Base-by-base conservation (phyloP, 2,113 vertebrate genomes). In the Odontesthes bonariensis region DNA sequence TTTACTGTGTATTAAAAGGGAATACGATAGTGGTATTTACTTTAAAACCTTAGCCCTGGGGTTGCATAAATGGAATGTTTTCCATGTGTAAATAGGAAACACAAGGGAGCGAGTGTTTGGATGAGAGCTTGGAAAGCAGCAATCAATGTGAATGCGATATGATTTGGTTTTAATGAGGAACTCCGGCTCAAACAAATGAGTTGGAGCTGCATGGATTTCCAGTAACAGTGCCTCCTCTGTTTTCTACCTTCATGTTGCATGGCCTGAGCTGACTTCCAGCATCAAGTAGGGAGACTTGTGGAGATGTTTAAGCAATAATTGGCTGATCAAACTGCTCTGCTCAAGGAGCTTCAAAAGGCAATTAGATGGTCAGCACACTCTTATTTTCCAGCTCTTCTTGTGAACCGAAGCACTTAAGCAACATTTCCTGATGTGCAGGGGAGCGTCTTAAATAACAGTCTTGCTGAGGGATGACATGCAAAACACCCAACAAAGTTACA, bases 11-110 rank as follows among this genome's bases (percentile, higher is more conserved):
- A 62, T 14, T 82, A 52, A 88, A 84, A 84, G 55, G 22, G 78
- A 87, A 88, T 83, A 60, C 59, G n/a, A 73, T 19, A 86, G 56
- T 49, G 61, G 19, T 85, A 65, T 81, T 81, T 77, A 77, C 55
- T 86, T 59, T 31, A 68, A 71, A 75, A 74, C 44, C 31, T 12
- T n/a, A 1, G 52, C 65, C 67, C 19, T 35, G 8, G 31, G 58
- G 55, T 47, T 70, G 17, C 61, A 75, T 59, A 54, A 73, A 77
- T 79, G 8, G 8, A 57, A 73, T 69, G 51, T 19, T 67, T 75
- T 79, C 63, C 56, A 85, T 73, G 77, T 75, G 77, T 71, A 59
- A 72, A 73, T 58, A 68, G 69, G 49, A 73, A 54, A 10, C 69
- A 73, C 20, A 23, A 54, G 66, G 66, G 79, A 58, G 33, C 23